Base-by-base conservation (phyloP, 2,113 vertebrate species). In the Halcyon malimbica region DNA sequence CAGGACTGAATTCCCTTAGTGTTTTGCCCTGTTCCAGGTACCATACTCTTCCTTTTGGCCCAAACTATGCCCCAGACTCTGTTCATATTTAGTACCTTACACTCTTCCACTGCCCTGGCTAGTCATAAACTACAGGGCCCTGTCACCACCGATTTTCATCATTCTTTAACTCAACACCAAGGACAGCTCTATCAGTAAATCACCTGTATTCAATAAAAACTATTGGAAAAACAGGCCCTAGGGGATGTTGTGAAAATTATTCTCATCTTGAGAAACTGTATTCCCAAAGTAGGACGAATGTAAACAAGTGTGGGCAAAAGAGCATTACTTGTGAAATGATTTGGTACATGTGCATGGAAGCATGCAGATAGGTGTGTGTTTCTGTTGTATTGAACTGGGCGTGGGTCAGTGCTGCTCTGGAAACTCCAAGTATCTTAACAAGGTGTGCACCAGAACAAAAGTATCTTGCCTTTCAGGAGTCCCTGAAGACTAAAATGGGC, bases 261-360 rank as follows among this genome's bases (percentile, higher is more conserved):
- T 70, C 71, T 4, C 48, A 46, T 54, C 65, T n/a, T 25, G 13
- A 68, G 87, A 89, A 76, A 13, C 2, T 2, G 0, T 28, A 14
- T 5, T 25, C 51, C 18, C 25, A 28, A 70, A n/a, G n/a, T 4
- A 6, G n/a, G 31, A 77, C 31, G 35, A 70, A 63, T 54, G 35
- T 6, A 74, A 35, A 74, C 13, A 28, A 8, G 4, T 1, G 8
- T 48, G n/a, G 19, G 54, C 12, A 65, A 5, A 20, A 31, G 57
- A 69, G 25, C 1, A 24, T 20, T 42, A 17, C 28, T 67, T 0
- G 0, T 25, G 8, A 51, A 28, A 13, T 31, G 15, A 15, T 16
- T 0, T 0, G 18, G 10, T 18, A 0, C 11, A 1, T 0, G 13
- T 9, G 29, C 6, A 4, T 2, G 15, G 54, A 24, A 46, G 6